Evolutionary conservation across 2,888 invertebrate genomes (phyloP).

Genomic region (Drosophila algonquin): DNA sequence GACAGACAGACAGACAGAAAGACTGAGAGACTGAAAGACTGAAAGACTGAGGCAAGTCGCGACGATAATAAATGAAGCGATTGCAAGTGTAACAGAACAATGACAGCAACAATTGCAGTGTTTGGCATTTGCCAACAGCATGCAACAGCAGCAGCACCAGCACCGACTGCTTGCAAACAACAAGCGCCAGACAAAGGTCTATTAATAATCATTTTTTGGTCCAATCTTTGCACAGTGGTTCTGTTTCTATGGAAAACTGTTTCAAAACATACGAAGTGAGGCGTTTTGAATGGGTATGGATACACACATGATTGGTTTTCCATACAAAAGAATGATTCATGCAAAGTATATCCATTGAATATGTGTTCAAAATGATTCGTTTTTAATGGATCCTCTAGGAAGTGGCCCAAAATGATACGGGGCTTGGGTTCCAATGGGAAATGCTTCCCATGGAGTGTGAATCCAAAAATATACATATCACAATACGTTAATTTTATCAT

Average conservation of each 20-base stretch:
- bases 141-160: slow-evolving; percentile 33
- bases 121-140: slow-evolving; percentile 79
- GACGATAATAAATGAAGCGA: slow-evolving; percentile 80
- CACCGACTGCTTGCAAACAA: slow-evolving; percentile 13
- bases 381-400: too few species aligned
- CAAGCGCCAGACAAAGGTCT: slow-evolving; percentile 74
- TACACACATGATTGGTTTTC: background rate
- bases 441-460: too few species aligned
- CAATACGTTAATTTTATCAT: too few species aligned
- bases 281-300: background rate
- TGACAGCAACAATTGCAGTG: slow-evolving; percentile 78
- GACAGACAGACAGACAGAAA: background rate
- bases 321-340: background rate
- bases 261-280: background rate
- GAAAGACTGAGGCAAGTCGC: slow-evolving; percentile 46
- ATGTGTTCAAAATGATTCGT: too few species aligned
- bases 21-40: slow-evolving; percentile 23
- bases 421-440: too few species aligned
- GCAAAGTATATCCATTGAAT: too few species aligned
- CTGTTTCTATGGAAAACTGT: background rate
- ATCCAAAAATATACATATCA: too few species aligned
- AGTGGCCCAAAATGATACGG: too few species aligned
- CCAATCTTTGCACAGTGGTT: slow-evolving; percentile 50
- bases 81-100: slow-evolving; percentile 81
- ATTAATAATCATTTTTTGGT: slow-evolving; percentile 71